Evolutionary conservation across 2,113 vertebrate species (phyloP), one percentile per base, ranked within the genome.

Genomic region (Dromaius novaehollandiae): DNA sequence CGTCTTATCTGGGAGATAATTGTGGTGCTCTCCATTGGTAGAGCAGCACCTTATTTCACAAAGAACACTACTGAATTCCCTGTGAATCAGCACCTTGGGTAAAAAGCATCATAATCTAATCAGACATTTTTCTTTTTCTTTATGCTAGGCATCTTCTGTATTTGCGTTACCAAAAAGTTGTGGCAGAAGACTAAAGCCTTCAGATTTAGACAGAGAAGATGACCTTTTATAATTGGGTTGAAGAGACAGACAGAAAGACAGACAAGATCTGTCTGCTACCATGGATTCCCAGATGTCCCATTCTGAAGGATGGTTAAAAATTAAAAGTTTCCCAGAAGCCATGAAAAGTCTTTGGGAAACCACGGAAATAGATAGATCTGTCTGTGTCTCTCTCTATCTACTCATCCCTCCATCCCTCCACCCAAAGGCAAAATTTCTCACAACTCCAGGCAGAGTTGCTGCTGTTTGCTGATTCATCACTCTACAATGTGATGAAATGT

Each of bases 271-370:
- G 11, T 53, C 13, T 73, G 7, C 38, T 53, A 38, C 50, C 38
- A 18, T 53, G 50, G 26, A 38, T 34, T 13, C 5, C 2, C 8
- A 51, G 7, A 10, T 3, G 0, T 55, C 14, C 6, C 13, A 25
- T 82, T 83, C 4, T 60, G 13, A 82, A 5, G 3, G 15, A 71
- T 4, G 30, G 10, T 34, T 60, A 68, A 51, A 42, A 28, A 26
- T 30, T 25, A 12, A 51, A 76, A 26, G 2, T 15, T 80, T 90
- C 26, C 11, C 38, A 11, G 4, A 48, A 1, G 40, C 4, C 8
- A 68, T 9, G 40, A 83, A 74, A 77, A 53, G 40, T 51, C 56
- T 46, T 53, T 66, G 0, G 48, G 28, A 86, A 55, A 65, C 36
- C 4, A 40, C 14, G 19, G 22, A 70, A 71, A 68, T 19, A 65